Base-by-base conservation (phyloP, 2,888 invertebrate species). In the Polietes domitor region DNA sequence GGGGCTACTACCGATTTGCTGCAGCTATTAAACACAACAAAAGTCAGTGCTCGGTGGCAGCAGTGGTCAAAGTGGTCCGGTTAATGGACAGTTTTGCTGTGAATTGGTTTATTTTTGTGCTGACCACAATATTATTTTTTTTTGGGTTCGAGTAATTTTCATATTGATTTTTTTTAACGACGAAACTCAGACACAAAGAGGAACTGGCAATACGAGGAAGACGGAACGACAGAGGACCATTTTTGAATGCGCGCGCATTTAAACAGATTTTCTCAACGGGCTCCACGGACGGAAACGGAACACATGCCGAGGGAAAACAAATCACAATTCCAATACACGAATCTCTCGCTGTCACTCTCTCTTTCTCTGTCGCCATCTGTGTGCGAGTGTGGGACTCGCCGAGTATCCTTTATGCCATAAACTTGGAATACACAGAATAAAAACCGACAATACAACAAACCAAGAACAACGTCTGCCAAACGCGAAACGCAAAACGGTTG, bases 391-490 rank as follows among this genome's bases (percentile, higher is more conserved):
- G 21, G 58, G 47, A n/a, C n/a, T n/a, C n/a, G n/a, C n/a, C n/a
- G n/a, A 47, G 47, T n/a, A n/a, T n/a, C 47, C 15, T 70, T 47
- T 70, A 47, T 70, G 70, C 70, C 50, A 70, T 50, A 70, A 26
- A 47, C 55, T 24, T 15, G 1, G 43, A 24, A 26, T 73, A 73
- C 58, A 73, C 55, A 73, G 58, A 73, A 24, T 41, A 58, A 19
- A 41, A 73, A 58, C 58, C 55, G 55, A 73, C 37, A 72, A 53
- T 53, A 53, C 55, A 32, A 28, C n/a, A 19, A 37, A 43, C 17
- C 37, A 61, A 73, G 73, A 43, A 73, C 73, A 73, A 58, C 58
- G 21, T 17, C 53, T 53, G 28, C 9, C 32, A 70, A 32, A 71
- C 55, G 15, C 15, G 15, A 32, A 37, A 50, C 10, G 53, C 32